phyloP scores from a whole-genome alignment of 2,797 vertebrate genomes.

The Falco peregrinus region DNA sequence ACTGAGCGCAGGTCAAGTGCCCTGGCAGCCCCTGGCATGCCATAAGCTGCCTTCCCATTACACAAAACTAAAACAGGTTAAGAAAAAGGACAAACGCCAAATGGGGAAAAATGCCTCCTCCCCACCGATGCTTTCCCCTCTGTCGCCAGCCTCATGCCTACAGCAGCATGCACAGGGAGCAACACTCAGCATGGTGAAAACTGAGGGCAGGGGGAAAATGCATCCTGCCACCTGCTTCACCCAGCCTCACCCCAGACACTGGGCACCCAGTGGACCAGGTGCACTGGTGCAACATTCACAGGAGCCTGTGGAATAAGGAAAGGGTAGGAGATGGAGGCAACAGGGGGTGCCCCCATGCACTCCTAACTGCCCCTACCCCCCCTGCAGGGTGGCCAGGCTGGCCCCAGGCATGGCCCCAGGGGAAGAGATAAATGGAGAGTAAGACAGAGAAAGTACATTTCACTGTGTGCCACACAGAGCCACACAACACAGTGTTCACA shows the following conservation, averaged over 20 bases:
- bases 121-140: accelerated
- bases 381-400: neutral
- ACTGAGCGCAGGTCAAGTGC: neutral
- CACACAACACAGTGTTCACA: accelerated
- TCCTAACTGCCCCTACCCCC: accelerated
- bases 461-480: neutral
- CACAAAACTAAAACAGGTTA: neutral
- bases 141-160: accelerated
- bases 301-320: accelerated
- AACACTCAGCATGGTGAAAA: accelerated
- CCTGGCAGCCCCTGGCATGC: neutral
- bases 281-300: accelerated
- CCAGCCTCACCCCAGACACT: neutral
- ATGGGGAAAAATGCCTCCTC: neutral
- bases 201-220: neutral
- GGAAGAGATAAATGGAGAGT: neutral
- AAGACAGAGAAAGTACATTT: neutral
- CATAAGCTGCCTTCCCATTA: neutral
- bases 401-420: neutral
- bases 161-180: accelerated
- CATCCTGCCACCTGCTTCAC: neutral
- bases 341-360: neutral
- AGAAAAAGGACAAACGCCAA: neutral
- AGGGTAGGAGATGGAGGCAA: neutral
- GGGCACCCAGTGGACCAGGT: neutral